Conservation (phyloP, 2,888 invertebrate species). For the Eudemis profundana region DNA sequence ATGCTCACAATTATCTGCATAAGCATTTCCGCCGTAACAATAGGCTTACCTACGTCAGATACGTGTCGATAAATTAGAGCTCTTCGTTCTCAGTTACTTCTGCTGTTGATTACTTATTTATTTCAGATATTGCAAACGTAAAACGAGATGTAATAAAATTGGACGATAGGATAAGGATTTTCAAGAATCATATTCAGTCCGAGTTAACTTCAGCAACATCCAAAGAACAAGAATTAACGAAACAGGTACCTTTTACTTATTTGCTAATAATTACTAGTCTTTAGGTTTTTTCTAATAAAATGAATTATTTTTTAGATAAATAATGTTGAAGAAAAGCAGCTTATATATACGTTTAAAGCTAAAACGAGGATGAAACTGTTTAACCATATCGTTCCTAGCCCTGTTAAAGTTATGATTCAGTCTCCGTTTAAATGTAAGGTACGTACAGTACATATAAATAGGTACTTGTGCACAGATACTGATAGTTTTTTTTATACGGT, state of each 20-base stretch:
- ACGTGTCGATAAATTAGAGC: too few relatives aligned
- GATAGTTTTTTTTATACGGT: too few relatives aligned
- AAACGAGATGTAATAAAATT: slow-evolving; percentile 65
- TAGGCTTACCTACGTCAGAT: too few relatives aligned
- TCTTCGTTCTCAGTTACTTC: too few relatives aligned
- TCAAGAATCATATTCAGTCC: slow-evolving; percentile 59
- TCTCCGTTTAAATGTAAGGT: slow-evolving; percentile 72
- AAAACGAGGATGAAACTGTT: slow-evolving; percentile 57
- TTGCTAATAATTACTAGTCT: too few relatives aligned
- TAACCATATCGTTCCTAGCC: slow-evolving; percentile 70
- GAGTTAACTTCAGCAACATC: slow-evolving; percentile 57
- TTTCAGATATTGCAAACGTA: slow-evolving; percentile 71
- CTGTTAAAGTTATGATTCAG: slow-evolving; percentile 68
- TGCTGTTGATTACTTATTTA: slow-evolving; percentile 10
- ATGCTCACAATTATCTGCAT: too few relatives aligned
- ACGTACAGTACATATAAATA: slow-evolving; percentile 51
- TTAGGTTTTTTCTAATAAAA: neutral
- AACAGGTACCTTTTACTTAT: slow-evolving; percentile 56
- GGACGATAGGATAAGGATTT: slow-evolving; percentile 63
- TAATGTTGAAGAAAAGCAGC: slow-evolving; percentile 45
- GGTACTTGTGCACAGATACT: too few relatives aligned
- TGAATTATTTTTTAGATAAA: slow-evolving; percentile 51
- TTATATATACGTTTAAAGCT: slow-evolving; percentile 13
- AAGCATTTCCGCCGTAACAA: too few relatives aligned
- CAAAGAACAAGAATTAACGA: slow-evolving; percentile 56